Evolutionary conservation across 2,888 invertebrate species (phyloP), one percentile per base, ranked within the genome.

Genomic region (Bombylius major): DNA sequence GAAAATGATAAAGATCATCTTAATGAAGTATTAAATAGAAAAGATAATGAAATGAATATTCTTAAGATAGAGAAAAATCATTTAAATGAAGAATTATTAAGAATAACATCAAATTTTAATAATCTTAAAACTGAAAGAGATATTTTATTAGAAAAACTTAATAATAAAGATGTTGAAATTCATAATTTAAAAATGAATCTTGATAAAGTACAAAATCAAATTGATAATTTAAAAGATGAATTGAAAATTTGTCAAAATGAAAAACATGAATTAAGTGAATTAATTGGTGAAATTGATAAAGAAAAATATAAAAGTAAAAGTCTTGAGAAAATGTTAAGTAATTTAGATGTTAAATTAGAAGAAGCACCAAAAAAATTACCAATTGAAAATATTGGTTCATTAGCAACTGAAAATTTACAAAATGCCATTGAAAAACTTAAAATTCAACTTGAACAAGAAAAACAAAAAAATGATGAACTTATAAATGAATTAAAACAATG

Each of bases 221-320:
- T 54, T 5, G 33, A 48, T 5, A 55, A 55, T 36, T 49, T 34
- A 12, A 51, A 50, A 4, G 39, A 14, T 23, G 23, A 45, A 7
- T n/a, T 51, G 4, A 50, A 51, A 34, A 9, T 47, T 39, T 42
- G 39, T 42, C 39, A 11, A 11, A 42, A 42, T n/a, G 36, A 14
- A 34, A 33, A 33, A 5, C 13, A 23, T 5, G 7, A 50, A n/a
- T n/a, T 45, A 44, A 34, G 13, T 11, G 33, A 45, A 55, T 32
- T 62, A 53, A 60, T 61, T 56, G 60, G 58, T 61, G 64, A 66
- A 60, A 64, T 65, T 59, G 67, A 63, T 62, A 64, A 64, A 61
- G 65, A 63, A 58, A 59, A 58, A 51, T 59, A 59, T 49, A 61
- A 59, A 60, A 62, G 63, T 61, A 62, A 56, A 45, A 57, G 59